Evolutionary conservation across 1,140 invertebrate species (phyloP).

Genomic region (Leptonema lineaticorne): DNA sequence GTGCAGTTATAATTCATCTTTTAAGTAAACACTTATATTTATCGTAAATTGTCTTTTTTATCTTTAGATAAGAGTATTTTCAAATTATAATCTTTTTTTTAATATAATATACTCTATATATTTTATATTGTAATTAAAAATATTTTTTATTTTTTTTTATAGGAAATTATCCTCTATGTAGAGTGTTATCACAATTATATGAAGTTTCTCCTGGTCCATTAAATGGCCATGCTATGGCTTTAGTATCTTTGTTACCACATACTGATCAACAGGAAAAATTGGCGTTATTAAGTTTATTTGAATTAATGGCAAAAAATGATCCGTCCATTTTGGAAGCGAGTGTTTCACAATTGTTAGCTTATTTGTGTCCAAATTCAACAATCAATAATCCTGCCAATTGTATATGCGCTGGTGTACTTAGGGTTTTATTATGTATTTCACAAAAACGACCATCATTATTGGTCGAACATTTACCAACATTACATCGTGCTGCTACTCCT

Average conservation of each 20-base stretch:
- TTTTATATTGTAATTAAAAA: background rate
- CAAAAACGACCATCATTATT: constrained; percentile 66
- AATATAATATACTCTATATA: background rate
- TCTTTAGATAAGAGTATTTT: background rate
- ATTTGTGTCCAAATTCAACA: constrained; percentile 53
- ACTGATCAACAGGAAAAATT: constrained; percentile 83
- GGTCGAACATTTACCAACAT: constrained; percentile 65
- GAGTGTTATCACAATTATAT: constrained; percentile 87
- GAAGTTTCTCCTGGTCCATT: constrained; percentile 81
- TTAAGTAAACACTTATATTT: too few relatives aligned
- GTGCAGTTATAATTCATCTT: too few relatives aligned
- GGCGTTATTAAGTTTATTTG: constrained; percentile 77
- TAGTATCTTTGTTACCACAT: constrained; percentile 77
- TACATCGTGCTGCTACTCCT: constrained; percentile 67
- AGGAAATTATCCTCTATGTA: constrained; percentile 82
- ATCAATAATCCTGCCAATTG: constrained; percentile 48
- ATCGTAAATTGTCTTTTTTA: too few relatives aligned
- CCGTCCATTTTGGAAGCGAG: constrained; percentile 76
- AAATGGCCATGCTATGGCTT: constrained; percentile 77
- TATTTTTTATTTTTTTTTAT: constrained; percentile 40
- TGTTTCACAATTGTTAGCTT: constrained; percentile 75
- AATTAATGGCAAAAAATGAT: constrained; percentile 76
- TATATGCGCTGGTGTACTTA: constrained; percentile 54
- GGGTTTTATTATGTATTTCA: constrained; percentile 77
- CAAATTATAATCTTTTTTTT: background rate